Conservation (phyloP, 2,888 invertebrate species). For the Lasioglossum calceatum region DNA sequence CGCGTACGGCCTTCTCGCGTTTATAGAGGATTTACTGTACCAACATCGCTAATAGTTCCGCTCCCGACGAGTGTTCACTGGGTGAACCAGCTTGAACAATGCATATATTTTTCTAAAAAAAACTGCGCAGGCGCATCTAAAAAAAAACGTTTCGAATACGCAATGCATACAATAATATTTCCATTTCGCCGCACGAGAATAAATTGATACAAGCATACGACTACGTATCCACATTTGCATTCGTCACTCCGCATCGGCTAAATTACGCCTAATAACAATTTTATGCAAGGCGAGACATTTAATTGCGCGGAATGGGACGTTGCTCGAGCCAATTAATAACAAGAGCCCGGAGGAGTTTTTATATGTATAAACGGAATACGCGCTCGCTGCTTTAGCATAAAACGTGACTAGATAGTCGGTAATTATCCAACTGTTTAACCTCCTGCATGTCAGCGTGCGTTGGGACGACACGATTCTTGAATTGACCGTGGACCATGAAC, state of each 20-base stretch:
- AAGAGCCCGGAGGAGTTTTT: conserved; percentile 20
- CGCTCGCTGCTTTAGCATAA: conserved; percentile 10
- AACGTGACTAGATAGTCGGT: conserved; percentile 42
- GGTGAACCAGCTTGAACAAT: too few species aligned
- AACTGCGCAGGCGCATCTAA: too few species aligned
- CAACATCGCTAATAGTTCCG: too few species aligned
- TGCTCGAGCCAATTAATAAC: conserved; percentile 34
- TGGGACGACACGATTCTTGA: background rate
- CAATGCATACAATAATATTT: background rate
- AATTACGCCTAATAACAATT: conserved; percentile 10
- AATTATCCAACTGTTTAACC: conserved; percentile 31
- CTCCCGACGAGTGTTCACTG: too few species aligned
- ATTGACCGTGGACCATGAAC: background rate
- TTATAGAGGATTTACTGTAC: too few species aligned
- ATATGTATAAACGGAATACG: conserved; percentile 30
- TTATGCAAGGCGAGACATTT: conserved; percentile 7
- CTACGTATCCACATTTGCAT: background rate
- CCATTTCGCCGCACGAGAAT: background rate
- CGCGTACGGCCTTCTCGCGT: too few species aligned
- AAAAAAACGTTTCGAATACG: background rate
- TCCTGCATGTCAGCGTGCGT: background rate
- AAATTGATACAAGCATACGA: background rate
- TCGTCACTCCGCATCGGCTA: background rate
- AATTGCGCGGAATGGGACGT: conserved; percentile 18
- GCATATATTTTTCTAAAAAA: too few species aligned